Evolutionary conservation across 1,140 invertebrate genomes (phyloP), one percentile per base, ranked within the genome.

Genomic region (Papilio polyxenes): DNA sequence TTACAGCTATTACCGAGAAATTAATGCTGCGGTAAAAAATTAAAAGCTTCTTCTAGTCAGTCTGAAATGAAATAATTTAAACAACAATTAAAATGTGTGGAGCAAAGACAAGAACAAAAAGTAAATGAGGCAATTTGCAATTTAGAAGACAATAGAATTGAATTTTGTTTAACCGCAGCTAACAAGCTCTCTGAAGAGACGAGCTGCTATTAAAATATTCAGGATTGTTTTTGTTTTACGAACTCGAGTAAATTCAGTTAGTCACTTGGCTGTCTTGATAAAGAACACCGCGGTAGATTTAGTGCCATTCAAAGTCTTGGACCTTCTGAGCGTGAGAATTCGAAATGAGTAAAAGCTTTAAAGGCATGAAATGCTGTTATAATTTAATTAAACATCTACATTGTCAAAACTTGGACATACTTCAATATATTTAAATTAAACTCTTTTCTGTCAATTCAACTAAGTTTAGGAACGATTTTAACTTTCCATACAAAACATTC

Each of bases 41-140:
- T 23, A 23, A 23, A 65, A 80, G 79, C 80, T 77, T 62, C 69
- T 80, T 81, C 51, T 48, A 76, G 56, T 80, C 56, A 74, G 75
- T 80, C 11, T 17, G 48, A 80, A 80, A 83, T 82, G 76, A 83
- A 81, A 83, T 83, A 75, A 82, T 75, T 81, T 53, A 79, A 80
- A 23, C 62, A 81, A 65, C 31, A 37, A 76, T 80, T 78, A 69
- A 84, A 82, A 84, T 77, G 75, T 83, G 69, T 56, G 81, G 81
- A 51, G 75, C 59, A 65, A 65, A 80, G 80, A 80, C 78, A 80
- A 49, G 81, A 72, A 76, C 69, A 83, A 87, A 85, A 84, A 84
- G 81, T 82, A 85, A 88, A 88, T 83, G 84, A 85, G 82, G 40
- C 86, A 88, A 87, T 88, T 87, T 88, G 84, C 83, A 88, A 87